Evolutionary conservation across 2,888 invertebrate species (phyloP).

Genomic region (Crioceris asparagi): DNA sequence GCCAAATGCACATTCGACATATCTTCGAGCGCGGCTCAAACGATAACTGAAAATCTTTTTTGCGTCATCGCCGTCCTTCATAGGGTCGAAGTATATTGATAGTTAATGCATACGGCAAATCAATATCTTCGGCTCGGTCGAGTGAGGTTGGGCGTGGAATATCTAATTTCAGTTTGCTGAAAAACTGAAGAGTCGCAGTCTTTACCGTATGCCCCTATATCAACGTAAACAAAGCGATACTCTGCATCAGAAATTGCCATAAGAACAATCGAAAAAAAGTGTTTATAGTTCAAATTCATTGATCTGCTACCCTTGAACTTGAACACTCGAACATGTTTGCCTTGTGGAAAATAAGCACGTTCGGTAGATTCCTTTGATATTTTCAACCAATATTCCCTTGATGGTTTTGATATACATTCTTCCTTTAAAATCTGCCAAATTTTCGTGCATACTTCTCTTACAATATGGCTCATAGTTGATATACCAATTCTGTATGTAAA

Average conservation of each 20-base stretch:
- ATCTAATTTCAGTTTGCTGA: background rate
- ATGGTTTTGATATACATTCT: too few relatives aligned
- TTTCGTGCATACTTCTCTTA: too few relatives aligned
- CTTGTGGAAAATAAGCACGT: too few relatives aligned
- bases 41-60: constrained; percentile 1
- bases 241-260: constrained; percentile 6
- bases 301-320: constrained; percentile 1
- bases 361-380: too few relatives aligned
- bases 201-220: constrained; percentile 8
- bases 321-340: constrained; percentile 5
- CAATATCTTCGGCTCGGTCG: background rate
- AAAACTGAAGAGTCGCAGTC: constrained; percentile 6
- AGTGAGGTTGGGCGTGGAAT: background rate
- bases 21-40: background rate
- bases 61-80: background rate
- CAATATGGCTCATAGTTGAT: too few relatives aligned
- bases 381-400: too few relatives aligned
- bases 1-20: constrained; percentile 1
- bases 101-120: background rate
- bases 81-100: background rate
- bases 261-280: constrained; percentile 6
- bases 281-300: constrained; percentile 8
- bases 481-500: too few relatives aligned
- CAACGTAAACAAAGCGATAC: constrained; percentile 7
- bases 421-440: too few relatives aligned